Evolutionary conservation across 1,140 invertebrate genomes (phyloP), one percentile per base, ranked within the genome.

Genomic region (Kradibia gibbosae): DNA sequence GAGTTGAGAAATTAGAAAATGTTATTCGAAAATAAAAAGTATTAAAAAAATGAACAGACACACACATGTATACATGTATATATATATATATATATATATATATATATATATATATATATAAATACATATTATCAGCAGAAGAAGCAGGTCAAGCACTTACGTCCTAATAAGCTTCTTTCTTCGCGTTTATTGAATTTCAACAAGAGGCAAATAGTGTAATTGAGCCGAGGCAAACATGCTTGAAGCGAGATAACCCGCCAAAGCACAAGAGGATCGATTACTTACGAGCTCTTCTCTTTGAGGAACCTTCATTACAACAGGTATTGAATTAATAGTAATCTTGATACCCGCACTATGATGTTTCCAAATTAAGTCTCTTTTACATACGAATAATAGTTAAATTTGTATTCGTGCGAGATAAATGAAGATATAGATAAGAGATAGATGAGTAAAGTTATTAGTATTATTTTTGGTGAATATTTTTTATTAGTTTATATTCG

Each of bases 241-340:
- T 36, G n/a, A 55, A n/a, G n/a, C 36, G 25, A 71, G 65, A 72
- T 78, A 67, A 65, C 76, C 36, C 78, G 78, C 80, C 34, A 53
- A 42, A 75, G 81, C 83, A 85, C 83, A 84, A 83, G 75, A 83
- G 83, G 83, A 88, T 88, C 83, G 84, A 85, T 87, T 87, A 87
- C 85, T 86, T 86, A 87, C 85, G 85, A 85, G 84, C 82, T 71
- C 39, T 72, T 84, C 83, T 80, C 84, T 55, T 57, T 10, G 78
- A 84, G 84, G 82, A 86, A 83, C 74, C 85, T 87, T 87, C 85
- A 88, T 87, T 88, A 85, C 85, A 87, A 86, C 84, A 85, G 86
- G 85, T 88, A 85, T 87, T 83, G 85, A 84, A 87, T 88, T 87
- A 88, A 87, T 85, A 86, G 83, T 62, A 22, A 76, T 74, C 50